phyloP scores from a whole-genome alignment of 2,888 invertebrate species.

The Choristoneura rosaceana region DNA sequence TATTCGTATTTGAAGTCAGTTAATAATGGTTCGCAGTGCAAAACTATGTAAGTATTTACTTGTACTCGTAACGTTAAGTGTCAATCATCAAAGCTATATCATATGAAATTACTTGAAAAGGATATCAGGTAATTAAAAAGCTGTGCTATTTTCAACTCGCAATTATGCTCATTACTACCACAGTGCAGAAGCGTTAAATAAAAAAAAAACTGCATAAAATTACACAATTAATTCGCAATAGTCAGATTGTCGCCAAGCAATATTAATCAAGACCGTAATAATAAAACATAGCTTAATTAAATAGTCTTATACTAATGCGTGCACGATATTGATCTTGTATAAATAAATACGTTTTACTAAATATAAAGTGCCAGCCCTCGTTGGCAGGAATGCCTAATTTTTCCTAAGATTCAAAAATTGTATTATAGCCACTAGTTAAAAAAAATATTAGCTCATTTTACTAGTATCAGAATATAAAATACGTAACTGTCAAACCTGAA shows the following conservation, averaged over 20 bases:
- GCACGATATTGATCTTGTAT: background rate
- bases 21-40: background rate
- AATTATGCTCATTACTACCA: background rate
- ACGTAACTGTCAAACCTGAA: no score
- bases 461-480: no score
- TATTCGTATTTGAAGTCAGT: background rate
- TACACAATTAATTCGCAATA: background rate
- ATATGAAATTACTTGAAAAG: background rate
- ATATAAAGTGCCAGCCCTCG: no score
- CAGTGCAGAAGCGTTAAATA: background rate
- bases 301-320: background rate
- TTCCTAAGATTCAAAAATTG: no score
- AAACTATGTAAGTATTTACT: background rate
- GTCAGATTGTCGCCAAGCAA: constrained; percentile 1
- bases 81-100: background rate
- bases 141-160: constrained; percentile 13
- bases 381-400: no score
- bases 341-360: background rate
- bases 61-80: no score
- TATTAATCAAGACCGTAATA: background rate
- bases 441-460: no score
- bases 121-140: background rate
- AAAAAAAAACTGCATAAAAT: background rate
- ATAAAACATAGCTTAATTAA: background rate
- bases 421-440: no score